Conservation (phyloP, 2,888 invertebrate genomes). For the Isoperla grammatica region DNA sequence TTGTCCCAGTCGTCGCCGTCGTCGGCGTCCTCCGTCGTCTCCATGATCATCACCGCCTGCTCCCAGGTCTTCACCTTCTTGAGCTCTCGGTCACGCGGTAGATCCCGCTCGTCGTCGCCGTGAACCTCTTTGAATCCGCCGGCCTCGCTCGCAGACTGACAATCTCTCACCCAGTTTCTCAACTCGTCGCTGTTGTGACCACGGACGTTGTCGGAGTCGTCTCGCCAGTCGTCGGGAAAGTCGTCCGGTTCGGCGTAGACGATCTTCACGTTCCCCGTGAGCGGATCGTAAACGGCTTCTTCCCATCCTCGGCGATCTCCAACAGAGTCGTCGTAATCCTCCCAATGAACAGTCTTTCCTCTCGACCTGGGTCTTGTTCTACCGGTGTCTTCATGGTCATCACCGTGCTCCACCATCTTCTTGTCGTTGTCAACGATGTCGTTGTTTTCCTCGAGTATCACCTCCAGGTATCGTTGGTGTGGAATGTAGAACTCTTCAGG, state of each 20-base stretch:
- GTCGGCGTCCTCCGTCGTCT: conserved; percentile 11
- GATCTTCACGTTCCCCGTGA: conserved; percentile 12
- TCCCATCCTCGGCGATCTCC: conserved; percentile 13
- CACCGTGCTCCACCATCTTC: neutral
- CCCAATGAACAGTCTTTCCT: neutral
- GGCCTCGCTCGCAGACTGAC: neutral
- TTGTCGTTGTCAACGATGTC: conserved; percentile 34
- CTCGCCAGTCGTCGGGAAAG: neutral
- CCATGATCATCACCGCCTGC: conserved; percentile 1
- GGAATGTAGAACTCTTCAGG: conserved; percentile 26
- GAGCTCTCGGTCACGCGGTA: neutral
- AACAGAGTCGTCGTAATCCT: neutral
- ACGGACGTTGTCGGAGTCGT: neutral
- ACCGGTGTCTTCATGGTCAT: neutral
- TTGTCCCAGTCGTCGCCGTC: conserved; percentile 28
- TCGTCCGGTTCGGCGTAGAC: neutral
- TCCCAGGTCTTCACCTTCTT: neutral
- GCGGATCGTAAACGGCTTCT: conserved; percentile 11
- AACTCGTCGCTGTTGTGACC: conserved; percentile 6
- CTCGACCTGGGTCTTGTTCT: neutral
- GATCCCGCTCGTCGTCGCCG: neutral
- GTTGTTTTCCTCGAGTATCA: conserved; percentile 35
- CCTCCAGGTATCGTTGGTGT: conserved; percentile 23
- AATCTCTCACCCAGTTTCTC: conserved; percentile 5
- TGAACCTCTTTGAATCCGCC: no score